Percentiles rank a stretch among this genome's conserved stretches.
These are phyloP conservation scores for Macaria notata DNA, from an alignment of 2,888 invertebrate genomes.

Conservation along the genomic window DNA sequence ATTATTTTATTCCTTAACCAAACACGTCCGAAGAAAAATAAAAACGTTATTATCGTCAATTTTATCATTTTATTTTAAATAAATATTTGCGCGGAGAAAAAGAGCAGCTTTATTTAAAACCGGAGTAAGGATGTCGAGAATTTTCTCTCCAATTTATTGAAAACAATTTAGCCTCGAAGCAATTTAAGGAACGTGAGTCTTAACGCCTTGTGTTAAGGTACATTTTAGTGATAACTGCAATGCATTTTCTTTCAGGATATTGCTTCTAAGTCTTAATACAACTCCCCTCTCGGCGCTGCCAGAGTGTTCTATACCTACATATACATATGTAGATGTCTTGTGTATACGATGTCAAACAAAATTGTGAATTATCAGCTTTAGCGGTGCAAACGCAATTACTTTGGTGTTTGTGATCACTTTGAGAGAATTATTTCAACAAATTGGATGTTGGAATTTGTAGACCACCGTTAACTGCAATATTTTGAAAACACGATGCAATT, in stretches of 20 bases:
- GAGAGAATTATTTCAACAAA: too few relatives aligned
- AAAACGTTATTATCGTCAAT: constrained; percentile 15
- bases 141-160: constrained; percentile 21
- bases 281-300: constrained; percentile 5
- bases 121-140: too few relatives aligned
- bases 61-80: constrained; percentile 1
- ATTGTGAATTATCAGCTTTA: constrained; percentile 21
- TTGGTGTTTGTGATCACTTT: too few relatives aligned
- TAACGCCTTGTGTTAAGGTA: constrained; percentile 1
- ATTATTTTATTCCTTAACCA: constrained; percentile 15
- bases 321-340: constrained; percentile 1
- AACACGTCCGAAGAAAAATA: constrained; percentile 13
- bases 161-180: constrained; percentile 4
- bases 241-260: constrained; percentile 50
- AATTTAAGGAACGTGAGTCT: constrained; percentile 8
- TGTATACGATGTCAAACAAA: too few relatives aligned
- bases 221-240: constrained; percentile 9
- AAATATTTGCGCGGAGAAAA: constrained; percentile 13
- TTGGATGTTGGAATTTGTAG: too few relatives aligned
- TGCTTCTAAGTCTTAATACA: constrained; percentile 42
- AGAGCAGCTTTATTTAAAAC: constrained; percentile 10
- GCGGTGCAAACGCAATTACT: neutral
- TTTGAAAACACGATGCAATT: too few relatives aligned
- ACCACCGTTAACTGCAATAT: too few relatives aligned
- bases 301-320: neutral